Evolutionary conservation across 2,888 invertebrate genomes (phyloP).

Genomic region (Lottia gigantea): DNA sequence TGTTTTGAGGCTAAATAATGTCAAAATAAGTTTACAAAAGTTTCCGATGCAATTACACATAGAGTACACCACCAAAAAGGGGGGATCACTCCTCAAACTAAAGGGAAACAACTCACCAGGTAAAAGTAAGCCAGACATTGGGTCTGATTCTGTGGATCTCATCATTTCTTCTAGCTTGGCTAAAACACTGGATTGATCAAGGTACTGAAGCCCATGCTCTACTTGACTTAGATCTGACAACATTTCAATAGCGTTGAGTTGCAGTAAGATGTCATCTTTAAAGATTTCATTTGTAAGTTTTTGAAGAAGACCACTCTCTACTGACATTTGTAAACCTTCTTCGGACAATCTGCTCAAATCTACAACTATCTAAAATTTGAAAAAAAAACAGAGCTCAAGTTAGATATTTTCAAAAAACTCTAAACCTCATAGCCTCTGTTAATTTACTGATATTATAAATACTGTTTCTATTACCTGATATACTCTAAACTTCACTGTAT

Average conservation of each 20-base stretch:
- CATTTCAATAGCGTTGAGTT: constrained; percentile 84
- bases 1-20: too few relatives aligned
- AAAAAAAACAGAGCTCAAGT: too few relatives aligned
- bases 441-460: too few relatives aligned
- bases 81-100: too few relatives aligned
- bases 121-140: constrained; percentile 75
- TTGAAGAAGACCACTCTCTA: constrained; percentile 75
- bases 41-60: too few relatives aligned
- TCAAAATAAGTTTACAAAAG: too few relatives aligned
- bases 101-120: constrained; percentile 69
- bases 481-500: too few relatives aligned
- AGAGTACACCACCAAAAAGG: too few relatives aligned
- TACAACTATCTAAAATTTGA: constrained; percentile 70
- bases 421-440: too few relatives aligned
- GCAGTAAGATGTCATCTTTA: constrained; percentile 80
- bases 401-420: too few relatives aligned
- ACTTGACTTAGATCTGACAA: constrained; percentile 78
- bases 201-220: constrained; percentile 79
- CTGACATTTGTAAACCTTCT: constrained; percentile 74
- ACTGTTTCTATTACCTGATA: too few relatives aligned
- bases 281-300: constrained; percentile 77
- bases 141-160: constrained; percentile 72
- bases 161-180: constrained; percentile 76
- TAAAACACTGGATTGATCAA: constrained; percentile 78
- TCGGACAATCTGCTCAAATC: constrained; percentile 72